These are phyloP conservation scores for Drosophila bocqueti DNA, from an alignment of 1,140 invertebrate genomes.

Conservation along the genomic window DNA sequence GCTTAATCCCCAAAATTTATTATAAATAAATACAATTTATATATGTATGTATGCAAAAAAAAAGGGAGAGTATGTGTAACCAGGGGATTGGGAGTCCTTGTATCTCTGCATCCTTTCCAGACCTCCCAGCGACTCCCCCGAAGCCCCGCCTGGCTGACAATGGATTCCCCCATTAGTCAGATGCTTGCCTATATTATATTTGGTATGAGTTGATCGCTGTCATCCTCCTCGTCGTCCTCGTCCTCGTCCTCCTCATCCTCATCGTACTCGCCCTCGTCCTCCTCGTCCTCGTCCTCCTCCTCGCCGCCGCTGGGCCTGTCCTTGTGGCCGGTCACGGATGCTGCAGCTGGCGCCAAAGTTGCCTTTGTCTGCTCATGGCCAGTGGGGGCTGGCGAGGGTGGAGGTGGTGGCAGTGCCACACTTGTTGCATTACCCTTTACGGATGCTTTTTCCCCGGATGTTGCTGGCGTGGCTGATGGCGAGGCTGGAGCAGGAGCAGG, in stretches of 20 bases:
- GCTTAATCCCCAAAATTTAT: slow-evolving; percentile 58
- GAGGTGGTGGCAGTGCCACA: slow-evolving; percentile 22
- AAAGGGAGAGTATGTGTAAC: background rate
- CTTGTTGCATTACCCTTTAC: slow-evolving; percentile 62
- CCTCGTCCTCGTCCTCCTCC: slow-evolving; percentile 57
- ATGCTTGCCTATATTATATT: slow-evolving; percentile 66
- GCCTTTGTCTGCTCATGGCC: slow-evolving; percentile 51
- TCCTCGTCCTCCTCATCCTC: slow-evolving; percentile 67
- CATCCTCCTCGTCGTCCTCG: slow-evolving; percentile 71
- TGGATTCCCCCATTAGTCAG: slow-evolving; percentile 20
- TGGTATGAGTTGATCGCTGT: slow-evolving; percentile 79
- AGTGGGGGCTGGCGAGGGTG: background rate
- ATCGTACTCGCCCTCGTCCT: slow-evolving; percentile 66
- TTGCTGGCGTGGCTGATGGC: slow-evolving; percentile 7
- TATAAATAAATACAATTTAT: slow-evolving; percentile 67
- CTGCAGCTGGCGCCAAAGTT: slow-evolving; percentile 26
- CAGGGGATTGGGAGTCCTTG: too few relatives aligned
- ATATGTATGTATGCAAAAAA: slow-evolving; percentile 51
- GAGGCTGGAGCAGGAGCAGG: background rate
- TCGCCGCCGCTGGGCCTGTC: background rate
- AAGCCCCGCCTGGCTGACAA: background rate
- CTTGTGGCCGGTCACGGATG: slow-evolving; percentile 29
- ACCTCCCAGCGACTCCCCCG: background rate
- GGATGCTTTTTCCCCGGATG: slow-evolving; percentile 27
- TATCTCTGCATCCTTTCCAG: too few relatives aligned